Percentiles rank a stretch among this genome's conserved stretches.
These are phyloP conservation scores for Myotis myotis DNA, from an alignment of 2,797 vertebrate genomes.

Conservation along the genomic window DNA sequence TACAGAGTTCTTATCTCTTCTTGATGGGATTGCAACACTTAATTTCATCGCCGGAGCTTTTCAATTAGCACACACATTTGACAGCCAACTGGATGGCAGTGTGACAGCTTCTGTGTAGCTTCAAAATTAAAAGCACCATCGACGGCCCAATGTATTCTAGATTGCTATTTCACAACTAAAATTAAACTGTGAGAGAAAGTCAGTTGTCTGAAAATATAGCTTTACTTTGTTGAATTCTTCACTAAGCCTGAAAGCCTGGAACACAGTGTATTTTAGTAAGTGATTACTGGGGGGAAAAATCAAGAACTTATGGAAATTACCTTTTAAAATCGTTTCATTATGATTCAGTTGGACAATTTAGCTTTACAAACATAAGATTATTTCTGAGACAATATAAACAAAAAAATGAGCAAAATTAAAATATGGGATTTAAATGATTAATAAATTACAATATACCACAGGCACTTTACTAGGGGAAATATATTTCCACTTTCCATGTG, in stretches of 20 bases:
- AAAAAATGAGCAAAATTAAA: neutral
- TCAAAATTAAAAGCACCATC: neutral
- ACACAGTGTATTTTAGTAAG: neutral
- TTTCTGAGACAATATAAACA: neutral
- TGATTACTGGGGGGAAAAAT: neutral
- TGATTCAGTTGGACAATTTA: neutral
- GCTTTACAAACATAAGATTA: neutral
- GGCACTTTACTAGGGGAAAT: neutral
- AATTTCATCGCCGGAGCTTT: slow-evolving; percentile 27
- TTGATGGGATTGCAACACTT: neutral
- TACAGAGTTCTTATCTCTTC: neutral
- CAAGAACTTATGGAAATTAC: neutral
- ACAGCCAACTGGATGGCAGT: neutral
- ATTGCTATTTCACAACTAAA: slow-evolving; percentile 7
- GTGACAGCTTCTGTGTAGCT: neutral
- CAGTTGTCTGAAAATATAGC: neutral
- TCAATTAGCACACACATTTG: neutral
- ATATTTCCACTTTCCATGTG: neutral
- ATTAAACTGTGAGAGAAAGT: slow-evolving; percentile 20
- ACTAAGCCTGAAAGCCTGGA: neutral
- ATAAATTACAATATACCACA: neutral
- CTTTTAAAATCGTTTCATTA: neutral
- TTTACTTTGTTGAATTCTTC: neutral
- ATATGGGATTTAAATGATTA: neutral
- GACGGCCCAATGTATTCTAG: neutral